Evolutionary conservation across 2,113 vertebrate genomes (phyloP), one percentile per base, ranked within the genome.

Genomic region (Turnix velox): DNA sequence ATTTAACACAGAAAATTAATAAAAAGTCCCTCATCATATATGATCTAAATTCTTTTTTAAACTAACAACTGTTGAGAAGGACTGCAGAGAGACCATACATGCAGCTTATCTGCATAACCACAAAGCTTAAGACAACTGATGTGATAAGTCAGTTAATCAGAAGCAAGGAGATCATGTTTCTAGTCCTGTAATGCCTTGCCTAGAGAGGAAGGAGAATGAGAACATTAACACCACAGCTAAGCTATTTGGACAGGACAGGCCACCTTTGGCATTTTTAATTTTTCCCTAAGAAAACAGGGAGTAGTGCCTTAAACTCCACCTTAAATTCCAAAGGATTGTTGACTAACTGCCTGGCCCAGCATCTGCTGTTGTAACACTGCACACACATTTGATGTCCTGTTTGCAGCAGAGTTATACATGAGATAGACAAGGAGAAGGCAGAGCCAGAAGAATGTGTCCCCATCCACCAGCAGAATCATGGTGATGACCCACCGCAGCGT

Each of bases 401-500:
- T 48, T 43, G 48, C 39, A 65, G 48, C 75, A 67, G 52, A 31
- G 9, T 9, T 57, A 43, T 48, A 51, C 52, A 4, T 3, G 18
- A 68, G 33, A 73, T 17, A 57, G 62, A 72, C 31, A 37, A 20
- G 18, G 27, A 46, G 51, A 54, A 48, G 40, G 45, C 68, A 77
- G 37, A 63, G 28, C 57, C 35, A 17, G 24, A 75, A 78, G 39
- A 54, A 46, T 33, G 13, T 48, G 30, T 35, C 20, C 40, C 43
- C 19, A 20, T 28, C 63, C 82, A 72, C 20, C 58, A 63, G 46
- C 39, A 86, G 59, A 80, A 78, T 5, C 7, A 20, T 42, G 71
- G 25, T 0, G 0, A 43, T 39, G 22, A 25, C 4, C 4, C 65
- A 52, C 18, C 20, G 51, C 66, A 57, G 28, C 2, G 7, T 13